Conservation (phyloP, 2,797 vertebrate species). For the Mormyrus proboscirostris region DNA sequence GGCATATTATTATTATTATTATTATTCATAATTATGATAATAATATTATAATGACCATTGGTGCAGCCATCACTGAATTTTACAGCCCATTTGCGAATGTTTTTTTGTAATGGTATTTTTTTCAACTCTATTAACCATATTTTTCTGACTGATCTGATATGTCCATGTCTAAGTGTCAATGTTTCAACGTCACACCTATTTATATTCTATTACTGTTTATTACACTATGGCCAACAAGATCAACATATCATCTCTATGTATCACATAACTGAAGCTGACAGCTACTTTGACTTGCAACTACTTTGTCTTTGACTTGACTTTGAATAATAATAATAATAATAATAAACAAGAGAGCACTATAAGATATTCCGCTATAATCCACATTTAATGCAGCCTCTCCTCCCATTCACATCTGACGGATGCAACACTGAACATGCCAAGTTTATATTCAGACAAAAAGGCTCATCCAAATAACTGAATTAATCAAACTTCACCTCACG, state of each 20-base stretch:
- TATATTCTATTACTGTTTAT: not conserved
- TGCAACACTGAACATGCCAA: not conserved
- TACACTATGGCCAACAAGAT: not conserved
- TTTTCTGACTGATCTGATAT: not conserved
- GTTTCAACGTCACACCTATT: not conserved
- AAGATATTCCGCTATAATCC: not conserved
- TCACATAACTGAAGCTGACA: not conserved
- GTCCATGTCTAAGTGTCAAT: not conserved
- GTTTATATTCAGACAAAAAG: slow-evolving; percentile 4
- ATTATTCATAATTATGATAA: not conserved
- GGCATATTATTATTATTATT: not conserved
- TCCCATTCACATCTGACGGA: not conserved
- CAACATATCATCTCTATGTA: not conserved
- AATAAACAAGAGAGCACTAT: not conserved
- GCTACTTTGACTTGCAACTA: not conserved
- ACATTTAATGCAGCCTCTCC: not conserved
- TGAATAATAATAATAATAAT: not conserved
- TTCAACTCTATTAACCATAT: not conserved
- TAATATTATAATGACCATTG: not conserved
- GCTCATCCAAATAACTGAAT: not conserved
- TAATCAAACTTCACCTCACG: not conserved
- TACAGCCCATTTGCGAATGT: not conserved
- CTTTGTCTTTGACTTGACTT: not conserved
- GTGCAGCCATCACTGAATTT: not conserved
- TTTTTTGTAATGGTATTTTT: not conserved